These are phyloP conservation scores for Datnioides undecimradiatus DNA, from an alignment of 2,113 vertebrate species.

Conservation along the genomic window DNA sequence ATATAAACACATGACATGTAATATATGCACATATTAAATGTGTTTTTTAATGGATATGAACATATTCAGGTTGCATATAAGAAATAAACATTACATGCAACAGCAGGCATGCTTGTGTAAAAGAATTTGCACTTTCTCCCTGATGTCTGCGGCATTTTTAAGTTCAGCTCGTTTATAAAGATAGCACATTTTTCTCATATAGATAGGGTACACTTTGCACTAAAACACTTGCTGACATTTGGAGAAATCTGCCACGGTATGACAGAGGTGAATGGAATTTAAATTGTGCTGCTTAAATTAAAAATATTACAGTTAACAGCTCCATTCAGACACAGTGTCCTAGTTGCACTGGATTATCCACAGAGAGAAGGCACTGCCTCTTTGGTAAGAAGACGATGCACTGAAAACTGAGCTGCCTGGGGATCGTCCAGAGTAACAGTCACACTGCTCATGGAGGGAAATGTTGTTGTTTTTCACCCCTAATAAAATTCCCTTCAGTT, in stretches of 20 bases:
- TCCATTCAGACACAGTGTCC: slow-evolving; percentile 3
- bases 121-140: neutral
- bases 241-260: neutral
- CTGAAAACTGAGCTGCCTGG: neutral
- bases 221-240: neutral
- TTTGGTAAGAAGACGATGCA: neutral
- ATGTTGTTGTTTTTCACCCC: neutral
- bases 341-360: slow-evolving; percentile 9
- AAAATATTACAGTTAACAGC: neutral
- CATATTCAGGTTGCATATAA: neutral
- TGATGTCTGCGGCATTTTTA: neutral
- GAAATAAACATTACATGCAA: neutral
- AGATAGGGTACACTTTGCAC: neutral
- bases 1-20: neutral
- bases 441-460: neutral
- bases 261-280: neutral
- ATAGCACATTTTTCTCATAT: neutral
- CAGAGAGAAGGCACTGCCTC: neutral
- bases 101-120: neutral
- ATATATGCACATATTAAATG: neutral
- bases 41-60: neutral
- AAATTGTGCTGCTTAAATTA: neutral
- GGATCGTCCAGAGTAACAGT: neutral
- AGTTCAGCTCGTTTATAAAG: neutral
- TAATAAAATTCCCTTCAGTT: neutral